Conservation (phyloP, 2,888 invertebrate genomes). For the Pyralis farinalis region DNA sequence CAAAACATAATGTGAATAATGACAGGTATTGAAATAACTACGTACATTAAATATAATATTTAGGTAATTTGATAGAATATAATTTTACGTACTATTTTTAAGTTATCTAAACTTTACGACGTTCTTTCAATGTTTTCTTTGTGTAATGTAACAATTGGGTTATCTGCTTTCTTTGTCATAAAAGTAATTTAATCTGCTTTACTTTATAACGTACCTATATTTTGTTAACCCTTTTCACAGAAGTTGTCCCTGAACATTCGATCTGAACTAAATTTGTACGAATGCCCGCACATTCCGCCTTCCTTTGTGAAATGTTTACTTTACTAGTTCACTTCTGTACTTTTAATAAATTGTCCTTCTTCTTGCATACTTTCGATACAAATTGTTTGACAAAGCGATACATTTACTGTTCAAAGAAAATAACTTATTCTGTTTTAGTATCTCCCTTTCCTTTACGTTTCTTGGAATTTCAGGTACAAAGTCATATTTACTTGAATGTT, state of each 20-base stretch:
- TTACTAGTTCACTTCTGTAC: slow-evolving; percentile 60
- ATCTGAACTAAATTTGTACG: slow-evolving; percentile 72
- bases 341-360: slow-evolving; percentile 60
- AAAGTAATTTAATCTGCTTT: slow-evolving; percentile 65
- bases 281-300: slow-evolving; percentile 67
- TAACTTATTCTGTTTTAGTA: neutral
- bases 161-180: slow-evolving; percentile 45
- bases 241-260: slow-evolving; percentile 68
- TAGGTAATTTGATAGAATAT: too few species aligned
- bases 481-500: too few species aligned
- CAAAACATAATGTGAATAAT: too few species aligned
- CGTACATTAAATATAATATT: too few species aligned
- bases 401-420: slow-evolving; percentile 11
- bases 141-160: slow-evolving; percentile 35
- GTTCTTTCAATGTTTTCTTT: slow-evolving; percentile 25
- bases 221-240: slow-evolving; percentile 68
- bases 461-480: too few species aligned
- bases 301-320: slow-evolving; percentile 70
- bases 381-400: slow-evolving; percentile 10
- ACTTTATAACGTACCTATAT: slow-evolving; percentile 49
- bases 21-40: too few species aligned
- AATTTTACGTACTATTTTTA: too few species aligned
- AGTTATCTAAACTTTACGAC: slow-evolving; percentile 14
- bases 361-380: neutral
- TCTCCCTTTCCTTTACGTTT: neutral